These are phyloP conservation scores for Pecten maximus DNA, from an alignment of 2,888 invertebrate genomes.

Conservation along the genomic window DNA sequence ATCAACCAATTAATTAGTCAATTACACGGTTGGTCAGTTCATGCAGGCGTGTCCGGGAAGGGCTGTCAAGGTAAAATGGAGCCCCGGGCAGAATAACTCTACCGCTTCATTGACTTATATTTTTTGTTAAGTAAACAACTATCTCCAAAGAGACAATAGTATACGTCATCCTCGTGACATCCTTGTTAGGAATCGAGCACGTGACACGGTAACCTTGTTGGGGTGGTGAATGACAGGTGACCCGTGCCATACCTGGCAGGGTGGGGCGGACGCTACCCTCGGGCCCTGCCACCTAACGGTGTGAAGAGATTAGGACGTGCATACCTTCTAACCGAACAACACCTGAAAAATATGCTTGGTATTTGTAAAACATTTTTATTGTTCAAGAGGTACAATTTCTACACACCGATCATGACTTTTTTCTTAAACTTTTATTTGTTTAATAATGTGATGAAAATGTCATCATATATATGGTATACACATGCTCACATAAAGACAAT, in stretches of 20 bases:
- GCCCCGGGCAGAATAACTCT: not conserved
- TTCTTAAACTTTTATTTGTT: no score
- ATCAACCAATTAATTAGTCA: constrained; percentile 10
- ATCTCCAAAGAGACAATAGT: not conserved
- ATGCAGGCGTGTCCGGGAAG: not conserved
- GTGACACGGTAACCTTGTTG: not conserved
- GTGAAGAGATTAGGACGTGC: constrained; percentile 4
- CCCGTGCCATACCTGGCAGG: constrained; percentile 35
- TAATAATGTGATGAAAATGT: no score
- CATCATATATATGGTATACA: no score
- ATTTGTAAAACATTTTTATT: constrained; percentile 13
- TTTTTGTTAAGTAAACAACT: constrained; percentile 23
- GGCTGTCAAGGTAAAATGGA: not conserved
- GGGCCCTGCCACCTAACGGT: constrained; percentile 4
- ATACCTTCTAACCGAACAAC: not conserved
- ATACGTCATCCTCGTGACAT: not conserved
- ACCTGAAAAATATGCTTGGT: constrained; percentile 5
- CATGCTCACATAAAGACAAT: no score
- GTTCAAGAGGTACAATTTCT: not conserved
- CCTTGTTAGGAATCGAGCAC: constrained; percentile 1
- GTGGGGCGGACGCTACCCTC: constrained; percentile 6
- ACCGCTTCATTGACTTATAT: not conserved
- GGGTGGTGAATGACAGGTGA: constrained; percentile 8
- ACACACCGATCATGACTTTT: not conserved
- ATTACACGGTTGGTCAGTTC: not conserved